These are phyloP conservation scores for Platynereis dumerilii DNA, from an alignment of 2,888 invertebrate genomes.

Conservation along the genomic window DNA sequence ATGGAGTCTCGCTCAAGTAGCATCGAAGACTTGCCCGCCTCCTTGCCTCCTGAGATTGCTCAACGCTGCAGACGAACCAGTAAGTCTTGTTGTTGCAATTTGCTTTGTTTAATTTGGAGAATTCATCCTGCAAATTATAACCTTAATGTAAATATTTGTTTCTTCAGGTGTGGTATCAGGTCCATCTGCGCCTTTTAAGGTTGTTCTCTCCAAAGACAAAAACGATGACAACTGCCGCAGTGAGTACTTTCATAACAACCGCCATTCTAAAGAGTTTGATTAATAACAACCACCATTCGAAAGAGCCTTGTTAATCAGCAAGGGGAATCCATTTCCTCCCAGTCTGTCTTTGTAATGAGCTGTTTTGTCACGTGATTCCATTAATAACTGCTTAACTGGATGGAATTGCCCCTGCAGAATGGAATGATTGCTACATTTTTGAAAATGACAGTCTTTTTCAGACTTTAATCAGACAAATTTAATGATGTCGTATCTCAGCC, in stretches of 20 bases:
- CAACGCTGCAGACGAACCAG: too few relatives aligned
- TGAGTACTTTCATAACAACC: constrained; percentile 38
- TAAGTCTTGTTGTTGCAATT: too few relatives aligned
- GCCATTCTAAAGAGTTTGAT: background rate
- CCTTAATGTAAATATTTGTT: too few relatives aligned
- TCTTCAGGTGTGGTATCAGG: too few relatives aligned
- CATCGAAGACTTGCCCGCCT: too few relatives aligned
- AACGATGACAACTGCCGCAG: constrained; percentile 46
- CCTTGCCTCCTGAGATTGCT: too few relatives aligned
- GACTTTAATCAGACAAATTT: background rate
- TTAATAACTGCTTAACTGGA: background rate
- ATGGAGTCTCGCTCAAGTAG: constrained; percentile 2
- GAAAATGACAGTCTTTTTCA: too few relatives aligned
- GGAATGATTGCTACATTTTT: too few relatives aligned
- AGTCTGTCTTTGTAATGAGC: background rate
- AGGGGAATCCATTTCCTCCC: too few relatives aligned
- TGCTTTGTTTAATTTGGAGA: too few relatives aligned
- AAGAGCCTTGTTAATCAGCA: background rate
- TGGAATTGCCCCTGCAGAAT: background rate
- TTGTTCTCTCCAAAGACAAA: constrained; percentile 48
- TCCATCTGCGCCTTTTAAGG: constrained; percentile 12
- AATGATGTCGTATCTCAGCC: background rate
- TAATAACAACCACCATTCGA: background rate
- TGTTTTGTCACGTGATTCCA: too few relatives aligned
- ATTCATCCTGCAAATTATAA: too few relatives aligned